These are phyloP conservation scores for Celastrina argiolus DNA, from an alignment of 2,888 invertebrate species.

Conservation along the genomic window DNA sequence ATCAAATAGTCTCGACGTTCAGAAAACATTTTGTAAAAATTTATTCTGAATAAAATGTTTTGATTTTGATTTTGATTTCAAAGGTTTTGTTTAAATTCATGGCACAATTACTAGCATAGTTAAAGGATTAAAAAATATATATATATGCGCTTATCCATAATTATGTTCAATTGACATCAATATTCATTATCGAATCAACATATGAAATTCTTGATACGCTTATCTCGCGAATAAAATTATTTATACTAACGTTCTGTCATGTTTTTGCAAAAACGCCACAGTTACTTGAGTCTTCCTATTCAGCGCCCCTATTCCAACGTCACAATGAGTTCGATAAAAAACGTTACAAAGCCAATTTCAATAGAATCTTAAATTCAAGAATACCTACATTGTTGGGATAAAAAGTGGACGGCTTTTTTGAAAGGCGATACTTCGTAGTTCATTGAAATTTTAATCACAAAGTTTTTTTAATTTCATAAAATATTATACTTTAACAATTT, in stretches of 20 bases:
- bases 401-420: conserved; percentile 36
- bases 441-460: conserved; percentile 15
- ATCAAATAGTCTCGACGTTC: too few species aligned
- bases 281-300: conserved; percentile 30
- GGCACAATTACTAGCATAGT: too few species aligned
- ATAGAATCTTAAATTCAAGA: conserved; percentile 40
- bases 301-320: conserved; percentile 40
- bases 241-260: background rate
- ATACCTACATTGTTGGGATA: conserved; percentile 39
- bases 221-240: too few species aligned
- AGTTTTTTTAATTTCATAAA: background rate
- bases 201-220: too few species aligned
- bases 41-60: too few species aligned
- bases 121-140: too few species aligned
- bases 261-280: conserved; percentile 26
- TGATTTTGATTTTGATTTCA: too few species aligned
- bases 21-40: too few species aligned
- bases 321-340: conserved; percentile 46
- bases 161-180: too few species aligned
- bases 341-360: conserved; percentile 42
- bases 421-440: conserved; percentile 33
- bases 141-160: too few species aligned
- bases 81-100: too few species aligned
- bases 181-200: too few species aligned
- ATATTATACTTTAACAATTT: background rate